Conservation (phyloP, 2,113 vertebrate species). For the Zingel zingel region DNA sequence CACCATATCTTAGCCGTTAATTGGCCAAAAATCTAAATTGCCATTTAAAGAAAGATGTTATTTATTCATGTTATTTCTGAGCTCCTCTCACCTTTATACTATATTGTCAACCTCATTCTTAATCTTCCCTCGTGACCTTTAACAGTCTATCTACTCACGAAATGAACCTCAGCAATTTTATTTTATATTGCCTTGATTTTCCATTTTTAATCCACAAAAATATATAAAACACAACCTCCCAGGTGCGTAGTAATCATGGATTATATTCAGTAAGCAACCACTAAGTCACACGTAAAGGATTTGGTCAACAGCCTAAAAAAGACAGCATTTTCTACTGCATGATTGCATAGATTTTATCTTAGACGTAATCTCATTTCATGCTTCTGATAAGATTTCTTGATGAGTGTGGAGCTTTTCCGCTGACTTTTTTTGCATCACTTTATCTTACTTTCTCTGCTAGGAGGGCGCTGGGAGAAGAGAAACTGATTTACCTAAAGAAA, state of each 20-base stretch:
- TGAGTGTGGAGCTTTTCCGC: conserved; percentile 48
- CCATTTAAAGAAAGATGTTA: conserved; percentile 15
- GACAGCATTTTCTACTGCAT: conserved; percentile 43
- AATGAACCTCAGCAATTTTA: conserved; percentile 24
- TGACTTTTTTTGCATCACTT: conserved; percentile 53
- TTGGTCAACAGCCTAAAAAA: conserved; percentile 64
- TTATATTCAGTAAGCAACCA: conserved; percentile 62
- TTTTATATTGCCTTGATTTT: conserved; percentile 19
- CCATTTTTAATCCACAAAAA: conserved; percentile 52
- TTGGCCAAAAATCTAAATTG: neutral
- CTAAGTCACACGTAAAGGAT: conserved; percentile 61
- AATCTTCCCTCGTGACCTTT: conserved; percentile 14
- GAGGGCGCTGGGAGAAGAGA: neutral
- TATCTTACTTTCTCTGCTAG: conserved; percentile 13
- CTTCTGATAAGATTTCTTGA: conserved; percentile 60
- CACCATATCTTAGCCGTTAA: neutral
- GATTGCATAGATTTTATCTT: conserved; percentile 70
- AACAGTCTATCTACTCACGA: conserved; percentile 19
- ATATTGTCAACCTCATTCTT: conserved; percentile 31
- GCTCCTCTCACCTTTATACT: conserved; percentile 15
- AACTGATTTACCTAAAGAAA: conserved; percentile 32
- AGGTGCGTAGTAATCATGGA: conserved; percentile 64
- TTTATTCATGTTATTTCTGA: conserved; percentile 10
- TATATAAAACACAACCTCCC: conserved; percentile 40
- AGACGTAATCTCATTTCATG: conserved; percentile 50